Evolutionary conservation across 1,140 invertebrate species (phyloP).

Genomic region (Acromyrmex heyeri): DNA sequence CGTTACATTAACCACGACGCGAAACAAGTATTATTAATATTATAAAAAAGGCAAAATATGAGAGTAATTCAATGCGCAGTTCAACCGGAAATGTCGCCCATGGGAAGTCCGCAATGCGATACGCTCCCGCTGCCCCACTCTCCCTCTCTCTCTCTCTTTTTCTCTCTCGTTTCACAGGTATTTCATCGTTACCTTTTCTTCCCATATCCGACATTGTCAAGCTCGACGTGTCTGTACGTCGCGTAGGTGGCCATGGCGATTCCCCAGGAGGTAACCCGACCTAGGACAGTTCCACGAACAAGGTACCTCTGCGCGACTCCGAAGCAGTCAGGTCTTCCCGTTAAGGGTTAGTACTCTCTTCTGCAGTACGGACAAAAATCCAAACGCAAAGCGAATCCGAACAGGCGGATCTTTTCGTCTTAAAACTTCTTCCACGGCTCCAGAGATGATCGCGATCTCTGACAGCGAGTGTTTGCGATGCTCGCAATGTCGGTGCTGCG

Average conservation of each 20-base stretch:
- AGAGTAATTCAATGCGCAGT: background rate
- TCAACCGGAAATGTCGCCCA: constrained; percentile 21
- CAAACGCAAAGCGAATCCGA: background rate
- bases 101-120: constrained; percentile 66
- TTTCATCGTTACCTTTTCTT: constrained; percentile 88
- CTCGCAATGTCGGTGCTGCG: constrained; percentile 50
- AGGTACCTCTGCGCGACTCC: constrained; percentile 9
- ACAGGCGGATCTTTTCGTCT: too few species aligned
- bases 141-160: background rate
- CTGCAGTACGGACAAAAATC: constrained; percentile 1
- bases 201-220: constrained; percentile 90
- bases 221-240: constrained; percentile 90
- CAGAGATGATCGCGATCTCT: constrained; percentile 23
- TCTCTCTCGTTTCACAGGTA: background rate
- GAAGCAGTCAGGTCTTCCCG: background rate
- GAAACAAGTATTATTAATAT: background rate
- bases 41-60: background rate
- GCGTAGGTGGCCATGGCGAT: constrained; percentile 89
- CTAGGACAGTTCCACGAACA: constrained; percentile 26
- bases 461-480: background rate
- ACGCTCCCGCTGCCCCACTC: background rate
- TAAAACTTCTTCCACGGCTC: background rate
- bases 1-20: background rate
- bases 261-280: constrained; percentile 20
- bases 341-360: background rate